A percentile compares a stretch with the other conserved stretches of the same genome.
phyloP scores from a whole-genome alignment of 2,888 invertebrate genomes.

The Theretra japonica region DNA sequence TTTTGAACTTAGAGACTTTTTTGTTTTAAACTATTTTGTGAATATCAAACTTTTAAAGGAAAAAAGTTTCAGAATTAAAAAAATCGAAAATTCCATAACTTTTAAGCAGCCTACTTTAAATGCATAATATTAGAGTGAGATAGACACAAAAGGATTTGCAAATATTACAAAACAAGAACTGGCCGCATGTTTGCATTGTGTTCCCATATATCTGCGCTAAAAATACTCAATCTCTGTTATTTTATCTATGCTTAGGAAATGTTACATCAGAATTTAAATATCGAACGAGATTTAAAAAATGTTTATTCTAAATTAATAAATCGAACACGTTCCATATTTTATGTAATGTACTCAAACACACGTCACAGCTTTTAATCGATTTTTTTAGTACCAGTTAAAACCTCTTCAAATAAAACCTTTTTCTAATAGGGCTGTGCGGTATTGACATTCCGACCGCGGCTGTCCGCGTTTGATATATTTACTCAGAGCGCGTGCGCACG shows the following conservation, averaged over 20 bases:
- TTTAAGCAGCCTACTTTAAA: not conserved
- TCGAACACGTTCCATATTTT: not conserved
- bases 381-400: conserved; percentile 11
- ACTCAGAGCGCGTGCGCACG: conserved; percentile 61
- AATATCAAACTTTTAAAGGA: not conserved
- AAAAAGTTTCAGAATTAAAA: not conserved
- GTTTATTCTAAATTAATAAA: not conserved
- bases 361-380: not conserved
- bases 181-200: no score
- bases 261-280: not conserved
- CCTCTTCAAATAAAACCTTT: conserved; percentile 16
- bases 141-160: no score
- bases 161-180: no score
- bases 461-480: conserved; percentile 50
- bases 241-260: no score
- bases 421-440: conserved; percentile 17
- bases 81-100: not conserved
- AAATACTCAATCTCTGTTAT: no score
- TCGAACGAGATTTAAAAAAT: not conserved
- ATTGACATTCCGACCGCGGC: conserved; percentile 28
- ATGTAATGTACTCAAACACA: not conserved
- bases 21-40: not conserved
- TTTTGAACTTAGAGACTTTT: not conserved
- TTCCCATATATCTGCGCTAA: no score
- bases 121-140: not conserved